Percentiles rank a stretch among this genome's conserved stretches.
Conservation (phyloP, 37 sponge, comb jelly and placozoan genomes). For the Aplysina aerophoba region DNA sequence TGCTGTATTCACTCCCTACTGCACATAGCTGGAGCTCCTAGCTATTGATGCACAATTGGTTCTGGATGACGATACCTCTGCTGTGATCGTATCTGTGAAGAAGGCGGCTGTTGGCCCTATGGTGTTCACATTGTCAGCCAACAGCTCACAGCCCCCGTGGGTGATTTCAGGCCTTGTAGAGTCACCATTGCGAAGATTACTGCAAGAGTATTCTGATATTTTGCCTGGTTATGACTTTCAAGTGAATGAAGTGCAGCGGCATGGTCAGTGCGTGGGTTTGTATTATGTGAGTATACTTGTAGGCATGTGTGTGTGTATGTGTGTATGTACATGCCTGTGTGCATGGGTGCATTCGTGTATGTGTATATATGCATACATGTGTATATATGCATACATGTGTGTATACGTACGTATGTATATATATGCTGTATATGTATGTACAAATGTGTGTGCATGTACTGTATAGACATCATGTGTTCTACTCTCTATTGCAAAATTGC, state of each 20-base stretch:
- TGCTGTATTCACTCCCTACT: no score
- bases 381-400: neutral
- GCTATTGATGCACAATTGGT: no score
- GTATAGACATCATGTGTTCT: no score
- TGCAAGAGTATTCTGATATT: slow-evolving; percentile 9
- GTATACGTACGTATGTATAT: neutral
- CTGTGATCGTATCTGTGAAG: no score
- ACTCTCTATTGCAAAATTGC: no score
- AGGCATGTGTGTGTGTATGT: neutral
- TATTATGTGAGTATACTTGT: neutral
- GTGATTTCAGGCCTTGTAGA: neutral
- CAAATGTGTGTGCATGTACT: neutral
- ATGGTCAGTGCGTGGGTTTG: neutral
- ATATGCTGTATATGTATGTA: slow-evolving; percentile 11
- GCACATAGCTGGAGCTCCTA: no score
- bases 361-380: slow-evolving; percentile 12
- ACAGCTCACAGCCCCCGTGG: neutral
- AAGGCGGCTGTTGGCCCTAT: no score
- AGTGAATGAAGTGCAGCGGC: neutral
- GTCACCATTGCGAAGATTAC: neutral
- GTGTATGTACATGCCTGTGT: neutral
- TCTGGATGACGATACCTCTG: no score
- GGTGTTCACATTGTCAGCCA: neutral
- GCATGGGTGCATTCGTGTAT: slow-evolving; percentile 4
- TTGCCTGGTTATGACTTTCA: neutral